These are phyloP conservation scores for Cartodere bifasciata DNA, from an alignment of 2,888 invertebrate genomes.

Conservation along the genomic window DNA sequence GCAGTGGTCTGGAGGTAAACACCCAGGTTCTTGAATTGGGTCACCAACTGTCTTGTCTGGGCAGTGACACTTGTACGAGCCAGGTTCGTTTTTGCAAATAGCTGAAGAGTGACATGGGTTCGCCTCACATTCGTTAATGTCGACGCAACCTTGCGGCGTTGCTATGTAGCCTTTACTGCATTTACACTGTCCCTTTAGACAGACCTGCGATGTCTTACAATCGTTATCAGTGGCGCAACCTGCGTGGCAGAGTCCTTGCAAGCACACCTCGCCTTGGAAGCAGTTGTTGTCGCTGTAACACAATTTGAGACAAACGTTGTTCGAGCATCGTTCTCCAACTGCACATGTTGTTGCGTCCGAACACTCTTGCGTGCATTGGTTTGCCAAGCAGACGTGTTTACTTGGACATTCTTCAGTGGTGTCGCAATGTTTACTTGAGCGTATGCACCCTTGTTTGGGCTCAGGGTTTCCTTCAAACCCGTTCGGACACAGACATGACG, in stretches of 20 bases:
- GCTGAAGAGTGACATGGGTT: slow-evolving; percentile 70
- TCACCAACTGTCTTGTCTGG: slow-evolving; percentile 69
- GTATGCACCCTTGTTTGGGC: slow-evolving; percentile 78
- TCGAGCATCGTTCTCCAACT: slow-evolving; percentile 70
- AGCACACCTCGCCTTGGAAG: slow-evolving; percentile 78
- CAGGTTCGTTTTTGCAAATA: slow-evolving; percentile 64
- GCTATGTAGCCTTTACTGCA: slow-evolving; percentile 66
- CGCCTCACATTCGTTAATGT: slow-evolving; percentile 72
- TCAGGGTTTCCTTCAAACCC: slow-evolving; percentile 81
- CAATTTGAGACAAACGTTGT: slow-evolving; percentile 68
- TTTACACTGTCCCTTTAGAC: slow-evolving; percentile 59
- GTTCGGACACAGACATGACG: slow-evolving; percentile 66
- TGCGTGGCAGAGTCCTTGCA: slow-evolving; percentile 62
- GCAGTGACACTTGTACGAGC: slow-evolving; percentile 70
- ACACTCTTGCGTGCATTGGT: slow-evolving; percentile 69
- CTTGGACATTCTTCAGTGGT: slow-evolving; percentile 60
- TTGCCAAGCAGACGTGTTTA: slow-evolving; percentile 64
- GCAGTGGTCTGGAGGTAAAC: slow-evolving; percentile 65
- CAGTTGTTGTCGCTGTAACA: slow-evolving; percentile 86
- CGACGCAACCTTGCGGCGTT: slow-evolving; percentile 61
- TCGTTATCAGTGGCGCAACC: slow-evolving; percentile 75
- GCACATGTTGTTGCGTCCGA: slow-evolving; percentile 62
- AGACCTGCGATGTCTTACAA: slow-evolving; percentile 67
- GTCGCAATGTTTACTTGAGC: slow-evolving; percentile 60
- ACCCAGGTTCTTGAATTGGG: slow-evolving; percentile 58